These are phyloP conservation scores for Macrochelys suwanniensis DNA, from an alignment of 2,797 vertebrate genomes.

Conservation along the genomic window DNA sequence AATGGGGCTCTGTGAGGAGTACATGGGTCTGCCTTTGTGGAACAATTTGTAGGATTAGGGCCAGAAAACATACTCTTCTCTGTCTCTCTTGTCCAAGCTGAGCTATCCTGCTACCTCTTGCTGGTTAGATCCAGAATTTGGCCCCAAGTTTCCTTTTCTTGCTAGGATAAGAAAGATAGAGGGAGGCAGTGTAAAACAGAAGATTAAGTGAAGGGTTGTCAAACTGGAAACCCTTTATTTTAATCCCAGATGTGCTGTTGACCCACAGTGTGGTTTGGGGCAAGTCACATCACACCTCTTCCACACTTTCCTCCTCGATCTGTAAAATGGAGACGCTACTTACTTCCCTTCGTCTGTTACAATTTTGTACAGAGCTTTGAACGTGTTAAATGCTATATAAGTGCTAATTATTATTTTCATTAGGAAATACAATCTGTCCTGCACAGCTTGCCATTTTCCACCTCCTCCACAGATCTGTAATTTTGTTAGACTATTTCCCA, in stretches of 20 bases:
- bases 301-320: neutral
- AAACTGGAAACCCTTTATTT: neutral
- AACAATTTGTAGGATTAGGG: neutral
- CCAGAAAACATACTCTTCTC: neutral
- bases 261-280: neutral
- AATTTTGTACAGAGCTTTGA: neutral
- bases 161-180: neutral
- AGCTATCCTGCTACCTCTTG: neutral
- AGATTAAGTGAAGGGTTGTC: neutral
- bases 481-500: neutral
- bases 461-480: neutral
- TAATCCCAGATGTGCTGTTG: neutral
- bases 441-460: neutral
- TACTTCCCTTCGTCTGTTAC: neutral
- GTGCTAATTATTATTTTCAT: slow-evolving; percentile 28
- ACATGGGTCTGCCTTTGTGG: fast-evolving
- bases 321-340: neutral
- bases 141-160: neutral
- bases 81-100: neutral
- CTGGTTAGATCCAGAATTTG: neutral
- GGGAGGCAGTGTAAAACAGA: neutral
- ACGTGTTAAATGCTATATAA: neutral
- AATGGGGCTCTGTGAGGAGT: neutral
- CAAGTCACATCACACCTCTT: neutral
- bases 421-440: slow-evolving; percentile 26